phyloP scores from a whole-genome alignment of 2,113 vertebrate species.

The Osmerus mordax region DNA sequence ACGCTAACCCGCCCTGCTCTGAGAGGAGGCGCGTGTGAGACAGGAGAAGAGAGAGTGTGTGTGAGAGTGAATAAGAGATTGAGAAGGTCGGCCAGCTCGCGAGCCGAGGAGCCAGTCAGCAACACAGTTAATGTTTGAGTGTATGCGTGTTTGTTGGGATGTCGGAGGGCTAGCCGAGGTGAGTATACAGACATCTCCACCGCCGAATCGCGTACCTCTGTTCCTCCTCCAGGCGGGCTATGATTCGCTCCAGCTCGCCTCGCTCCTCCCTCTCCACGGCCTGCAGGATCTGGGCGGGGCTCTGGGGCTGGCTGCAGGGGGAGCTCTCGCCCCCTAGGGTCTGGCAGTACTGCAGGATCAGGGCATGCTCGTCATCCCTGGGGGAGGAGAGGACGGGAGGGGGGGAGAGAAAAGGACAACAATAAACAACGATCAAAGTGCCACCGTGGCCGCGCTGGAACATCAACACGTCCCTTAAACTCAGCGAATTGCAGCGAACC shows the following conservation, averaged over 20 bases:
- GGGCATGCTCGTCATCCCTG: conserved; percentile 94
- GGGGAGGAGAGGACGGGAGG: background rate
- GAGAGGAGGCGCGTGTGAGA: too few relatives aligned
- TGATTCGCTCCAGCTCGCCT: conserved; percentile 87
- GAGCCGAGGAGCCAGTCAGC: background rate
- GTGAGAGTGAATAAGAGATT: background rate
- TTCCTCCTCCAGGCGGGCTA: conserved; percentile 91
- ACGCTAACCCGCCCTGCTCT: too few relatives aligned
- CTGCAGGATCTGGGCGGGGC: conserved; percentile 93
- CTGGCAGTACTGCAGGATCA: conserved; percentile 97
- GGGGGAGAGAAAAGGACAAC: background rate
- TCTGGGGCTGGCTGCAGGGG: conserved; percentile 89
- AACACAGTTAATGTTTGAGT: conserved; percentile 27
- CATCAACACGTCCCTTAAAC: too few relatives aligned
- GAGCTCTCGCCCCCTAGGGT: conserved; percentile 87
- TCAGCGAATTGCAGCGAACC: too few relatives aligned
- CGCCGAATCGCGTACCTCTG: conserved; percentile 76
- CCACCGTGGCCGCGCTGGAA: too few relatives aligned
- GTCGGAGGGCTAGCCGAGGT: background rate
- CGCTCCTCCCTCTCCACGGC: conserved; percentile 91
- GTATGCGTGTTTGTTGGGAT: background rate
- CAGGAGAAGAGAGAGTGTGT: background rate
- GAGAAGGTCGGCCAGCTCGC: background rate
- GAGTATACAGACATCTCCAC: background rate
- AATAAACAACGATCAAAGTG: too few relatives aligned